Evolutionary conservation across 2,113 vertebrate species (phyloP).

Genomic region (Silurus meridionalis): DNA sequence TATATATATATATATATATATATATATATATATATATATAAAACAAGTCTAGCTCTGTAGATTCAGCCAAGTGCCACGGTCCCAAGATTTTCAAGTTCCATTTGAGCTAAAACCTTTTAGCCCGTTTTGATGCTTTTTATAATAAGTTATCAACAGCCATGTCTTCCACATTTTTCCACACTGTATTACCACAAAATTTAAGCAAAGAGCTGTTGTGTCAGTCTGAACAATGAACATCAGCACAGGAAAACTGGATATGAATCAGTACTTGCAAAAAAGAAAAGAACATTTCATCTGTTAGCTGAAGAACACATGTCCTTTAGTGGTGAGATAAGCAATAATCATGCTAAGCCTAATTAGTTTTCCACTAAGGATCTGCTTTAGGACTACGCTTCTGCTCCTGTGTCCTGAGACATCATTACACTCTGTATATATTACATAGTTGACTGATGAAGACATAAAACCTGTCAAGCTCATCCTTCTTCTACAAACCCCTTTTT

Average conservation of each 20-base stretch:
- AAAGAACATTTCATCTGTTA: constrained; percentile 58
- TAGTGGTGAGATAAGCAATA: constrained; percentile 61
- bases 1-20: no score
- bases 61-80: not conserved
- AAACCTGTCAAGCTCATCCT: constrained; percentile 73
- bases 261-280: constrained; percentile 10
- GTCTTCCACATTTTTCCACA: not conserved
- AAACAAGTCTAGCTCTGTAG: not conserved
- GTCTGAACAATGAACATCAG: not conserved
- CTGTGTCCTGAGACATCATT: constrained; percentile 68
- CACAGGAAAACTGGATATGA: constrained; percentile 28
- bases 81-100: not conserved
- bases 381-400: constrained; percentile 64
- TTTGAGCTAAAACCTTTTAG: not conserved
- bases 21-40: no score
- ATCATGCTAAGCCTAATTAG: constrained; percentile 64
- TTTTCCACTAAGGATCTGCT: constrained; percentile 64
- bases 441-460: constrained; percentile 66
- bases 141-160: not conserved
- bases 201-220: not conserved
- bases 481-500: constrained; percentile 55
- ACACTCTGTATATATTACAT: constrained; percentile 66
- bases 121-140: constrained; percentile 4
- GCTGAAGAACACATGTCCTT: constrained; percentile 68
- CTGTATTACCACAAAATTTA: not conserved